Base-by-base conservation (phyloP, 1,140 invertebrate genomes). In the Chelonus insularis region DNA sequence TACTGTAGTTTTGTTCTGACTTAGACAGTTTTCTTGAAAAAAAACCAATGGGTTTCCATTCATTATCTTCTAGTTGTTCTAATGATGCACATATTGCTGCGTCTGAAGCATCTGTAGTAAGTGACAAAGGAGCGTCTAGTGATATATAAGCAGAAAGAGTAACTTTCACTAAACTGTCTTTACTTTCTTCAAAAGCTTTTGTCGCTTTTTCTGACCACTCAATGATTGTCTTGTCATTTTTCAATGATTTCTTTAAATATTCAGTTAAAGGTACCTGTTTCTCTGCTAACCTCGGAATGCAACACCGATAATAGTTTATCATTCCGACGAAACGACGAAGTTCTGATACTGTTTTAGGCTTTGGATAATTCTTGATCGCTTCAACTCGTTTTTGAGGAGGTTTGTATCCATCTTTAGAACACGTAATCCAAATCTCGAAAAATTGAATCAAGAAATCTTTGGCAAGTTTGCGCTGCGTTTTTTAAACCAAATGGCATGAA, bases 401-500 rank as follows among this genome's bases (percentile, higher is more conserved):
- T 51, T n/a, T n/a, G 25, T 29, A 51, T n/a, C 48, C 48, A 2
- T 32, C 25, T 4, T 14, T 32, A 34, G 12, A 51, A 3, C n/a
- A 51, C 48, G 32, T 32, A 51, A 4, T 29, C 11, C 0, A 51
- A 4, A 34, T 34, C 9, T n/a, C 61, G 39, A 6, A 71, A 20
- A 1, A 68, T 37, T 5, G 34, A 39, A 29, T 71, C 66, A 34
- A 73, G 60, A 6, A 41, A 20, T 18, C 68, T 37, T 57, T 72
- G 71, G 21, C 71, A 71, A 0, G 70, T 66, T 16, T 68, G 60
- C 0, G 63, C 29, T 2, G 63, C 58, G 18, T 69, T 67, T 5
- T 56, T 9, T 6, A 67, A n/a, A 0, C 71, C 66, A 41, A 83
- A 80, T 16, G 75, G 70, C 73, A 84, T 78, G 3, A 64, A 52